Conservation (phyloP, 2,888 invertebrate species). For the Melanotus villosus region DNA sequence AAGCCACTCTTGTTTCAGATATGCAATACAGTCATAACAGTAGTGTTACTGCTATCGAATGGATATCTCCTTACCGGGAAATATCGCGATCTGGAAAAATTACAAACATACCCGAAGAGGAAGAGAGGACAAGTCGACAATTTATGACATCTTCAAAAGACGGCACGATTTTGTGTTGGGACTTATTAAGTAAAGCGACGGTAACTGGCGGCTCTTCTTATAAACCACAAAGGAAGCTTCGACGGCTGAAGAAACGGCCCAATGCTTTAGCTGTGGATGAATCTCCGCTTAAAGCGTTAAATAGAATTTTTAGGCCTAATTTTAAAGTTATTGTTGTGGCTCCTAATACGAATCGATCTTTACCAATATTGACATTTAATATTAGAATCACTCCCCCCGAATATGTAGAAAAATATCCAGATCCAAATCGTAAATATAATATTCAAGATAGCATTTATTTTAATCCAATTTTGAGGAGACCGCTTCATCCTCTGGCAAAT, state of each 20-base stretch:
- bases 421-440: slow-evolving; percentile 37
- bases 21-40: slow-evolving; percentile 75
- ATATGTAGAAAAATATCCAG: slow-evolving; percentile 60
- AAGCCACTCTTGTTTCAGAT: slow-evolving; percentile 75
- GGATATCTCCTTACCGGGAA: slow-evolving; percentile 77
- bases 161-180: slow-evolving; percentile 81
- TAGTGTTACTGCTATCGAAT: slow-evolving; percentile 76
- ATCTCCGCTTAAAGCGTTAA: slow-evolving; percentile 74
- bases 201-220: slow-evolving; percentile 59
- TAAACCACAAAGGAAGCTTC: slow-evolving; percentile 63
- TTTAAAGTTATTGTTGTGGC: slow-evolving; percentile 71
- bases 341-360: slow-evolving; percentile 58
- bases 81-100: slow-evolving; percentile 75
- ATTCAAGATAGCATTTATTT: slow-evolving; percentile 48
- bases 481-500: slow-evolving; percentile 24
- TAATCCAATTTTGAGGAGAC: slow-evolving; percentile 40
- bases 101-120: slow-evolving; percentile 63
- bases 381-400: slow-evolving; percentile 65
- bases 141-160: slow-evolving; percentile 79
- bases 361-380: slow-evolving; percentile 60
- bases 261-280: slow-evolving; percentile 73
- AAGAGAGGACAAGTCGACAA: slow-evolving; percentile 70
- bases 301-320: slow-evolving; percentile 75
- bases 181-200: slow-evolving; percentile 71
- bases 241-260: slow-evolving; percentile 71